phyloP scores from a whole-genome alignment of 2,888 invertebrate genomes.

The Anoplius nigerrimus region DNA sequence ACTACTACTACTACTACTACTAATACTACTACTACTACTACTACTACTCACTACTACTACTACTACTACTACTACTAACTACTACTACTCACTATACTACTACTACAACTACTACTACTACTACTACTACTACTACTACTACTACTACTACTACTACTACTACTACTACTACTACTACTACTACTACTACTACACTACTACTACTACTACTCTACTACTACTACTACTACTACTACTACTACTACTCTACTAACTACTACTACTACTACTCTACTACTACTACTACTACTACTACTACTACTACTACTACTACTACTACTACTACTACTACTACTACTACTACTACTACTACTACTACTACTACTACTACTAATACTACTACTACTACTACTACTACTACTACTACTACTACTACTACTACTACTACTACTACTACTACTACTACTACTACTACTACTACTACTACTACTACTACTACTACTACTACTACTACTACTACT shows the following conservation, averaged over 20 bases:
- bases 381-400: background rate
- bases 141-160: background rate
- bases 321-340: constrained; percentile 5
- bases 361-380: background rate
- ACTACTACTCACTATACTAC: background rate
- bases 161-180: constrained; percentile 4
- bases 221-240: constrained; percentile 1
- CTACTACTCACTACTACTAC: background rate
- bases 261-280: background rate
- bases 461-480: constrained; percentile 5
- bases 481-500: background rate
- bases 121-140: background rate
- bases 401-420: constrained; percentile 2
- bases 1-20: constrained; percentile 2
- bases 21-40: background rate
- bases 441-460: constrained; percentile 1
- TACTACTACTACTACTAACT: background rate
- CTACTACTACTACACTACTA: background rate
- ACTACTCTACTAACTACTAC: background rate
- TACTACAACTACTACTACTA: constrained; percentile 3
- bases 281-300: background rate
- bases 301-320: background rate
- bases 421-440: background rate
- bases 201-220: constrained; percentile 6
- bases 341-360: constrained; percentile 1